A percentile compares a stretch with the other conserved stretches of the same genome.
These are phyloP conservation scores for Sphaerophoria rueppellii DNA, from an alignment of 2,888 invertebrate species.

Conservation along the genomic window DNA sequence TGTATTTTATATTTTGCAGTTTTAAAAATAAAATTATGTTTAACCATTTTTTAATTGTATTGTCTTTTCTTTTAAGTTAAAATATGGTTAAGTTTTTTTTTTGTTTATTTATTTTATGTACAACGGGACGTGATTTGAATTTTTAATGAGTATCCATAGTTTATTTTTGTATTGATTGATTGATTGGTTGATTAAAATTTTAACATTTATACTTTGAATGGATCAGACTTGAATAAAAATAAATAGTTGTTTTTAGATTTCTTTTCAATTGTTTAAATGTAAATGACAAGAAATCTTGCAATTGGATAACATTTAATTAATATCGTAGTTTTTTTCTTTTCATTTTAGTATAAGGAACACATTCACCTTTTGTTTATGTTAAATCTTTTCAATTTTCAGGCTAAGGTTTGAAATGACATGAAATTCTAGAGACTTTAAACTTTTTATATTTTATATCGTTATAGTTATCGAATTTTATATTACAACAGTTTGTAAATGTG, in stretches of 20 bases:
- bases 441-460: constrained; percentile 23
- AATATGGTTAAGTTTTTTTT: constrained; percentile 20
- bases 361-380: constrained; percentile 51
- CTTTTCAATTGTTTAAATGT: background rate
- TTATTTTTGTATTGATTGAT: constrained; percentile 31
- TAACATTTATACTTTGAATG: constrained; percentile 49
- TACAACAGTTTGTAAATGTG: constrained; percentile 41
- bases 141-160: constrained; percentile 29
- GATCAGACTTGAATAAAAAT: constrained; percentile 67
- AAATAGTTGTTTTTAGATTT: background rate
- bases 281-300: background rate
- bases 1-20: constrained; percentile 19
- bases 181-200: constrained; percentile 34
- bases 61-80: constrained; percentile 68
- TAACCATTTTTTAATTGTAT: constrained; percentile 59
- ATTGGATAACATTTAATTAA: constrained; percentile 7
- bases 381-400: constrained; percentile 7
- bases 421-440: constrained; percentile 59
- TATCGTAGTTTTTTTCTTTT: background rate
- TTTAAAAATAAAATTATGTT: constrained; percentile 17
- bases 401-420: constrained; percentile 44
- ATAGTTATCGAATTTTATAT: constrained; percentile 11
- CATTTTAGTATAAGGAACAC: constrained; percentile 57
- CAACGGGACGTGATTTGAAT: constrained; percentile 35
- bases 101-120: constrained; percentile 49